Evolutionary conservation across 2,113 vertebrate species (phyloP), one percentile per base, ranked within the genome.

Genomic region (Salvator merianae): DNA sequence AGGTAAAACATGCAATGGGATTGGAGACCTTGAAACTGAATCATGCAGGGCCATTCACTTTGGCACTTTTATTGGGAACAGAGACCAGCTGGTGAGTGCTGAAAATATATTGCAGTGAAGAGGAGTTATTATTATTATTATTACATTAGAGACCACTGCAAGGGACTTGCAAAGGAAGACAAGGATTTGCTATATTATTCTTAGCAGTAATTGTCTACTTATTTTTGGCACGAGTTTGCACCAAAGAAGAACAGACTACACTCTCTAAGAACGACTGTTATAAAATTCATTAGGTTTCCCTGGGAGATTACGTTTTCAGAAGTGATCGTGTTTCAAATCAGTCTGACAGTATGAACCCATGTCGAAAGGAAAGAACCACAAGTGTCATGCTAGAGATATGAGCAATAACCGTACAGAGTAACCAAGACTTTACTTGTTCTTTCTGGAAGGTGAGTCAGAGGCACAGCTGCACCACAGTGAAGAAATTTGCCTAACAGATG

Each of bases 151-250:
- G 43, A 78, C 53, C 38, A 72, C 62, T 55, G 50, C 68, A 72
- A 73, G 77, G n/a, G 24, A 71, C 69, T 65, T 73, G 40, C 55
- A 43, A 85, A 72, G 69, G 77, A 79, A 85, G 77, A 79, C 76
- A 65, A 65, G 38, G 59, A 43, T 84, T 84, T 63, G 53, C 38
- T 84, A 59, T 79, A 85, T 85, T 85, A 72, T 79, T 85, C 40
- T 79, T 73, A 72, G 77, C 28, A 79, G 65, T 79, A 85, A 47
- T 72, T 73, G 83, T 79, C 77, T 85, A 73, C 76, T 83, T 36
- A 90, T 83, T 90, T 59, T 93, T 94, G 90, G 91, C 91, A 90
- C 69, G 62, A 75, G 30, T 75, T 9, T 30, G 16, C 7, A 10
- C 76, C 89, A 79, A 4, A 79, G 82, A 85, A 89, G 84, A 88